Percentiles rank a stretch among this genome's conserved stretches.
Evolutionary conservation across 1,140 invertebrate species (phyloP).

Genomic region (Lithobius niger): DNA sequence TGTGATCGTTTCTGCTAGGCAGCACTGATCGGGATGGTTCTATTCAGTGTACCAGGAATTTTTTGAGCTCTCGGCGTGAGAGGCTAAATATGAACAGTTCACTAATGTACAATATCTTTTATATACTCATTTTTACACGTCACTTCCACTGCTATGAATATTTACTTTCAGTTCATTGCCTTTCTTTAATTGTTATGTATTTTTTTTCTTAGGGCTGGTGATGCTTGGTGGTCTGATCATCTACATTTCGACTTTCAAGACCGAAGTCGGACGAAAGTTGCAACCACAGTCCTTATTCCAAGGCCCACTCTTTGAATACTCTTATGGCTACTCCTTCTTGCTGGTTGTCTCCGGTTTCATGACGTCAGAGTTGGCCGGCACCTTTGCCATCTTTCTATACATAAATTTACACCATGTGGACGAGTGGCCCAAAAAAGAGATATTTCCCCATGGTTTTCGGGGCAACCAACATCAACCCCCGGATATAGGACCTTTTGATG

Average conservation of each 20-base stretch:
- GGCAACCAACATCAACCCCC: too few relatives aligned
- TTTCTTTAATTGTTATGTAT: too few relatives aligned
- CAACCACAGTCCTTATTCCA: conserved; percentile 58
- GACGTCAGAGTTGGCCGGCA: conserved; percentile 64
- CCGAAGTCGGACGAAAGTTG: conserved; percentile 72
- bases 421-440: background rate
- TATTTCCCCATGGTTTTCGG: too few relatives aligned
- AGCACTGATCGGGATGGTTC: too few relatives aligned
- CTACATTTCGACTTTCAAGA: conserved; percentile 83
- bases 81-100: too few relatives aligned
- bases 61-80: too few relatives aligned
- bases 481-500: conserved; percentile 4
- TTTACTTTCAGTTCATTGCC: background rate
- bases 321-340: conserved; percentile 72
- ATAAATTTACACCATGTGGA: conserved; percentile 42
- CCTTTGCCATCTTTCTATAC: conserved; percentile 71
- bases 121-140: too few relatives aligned
- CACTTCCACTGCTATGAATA: too few relatives aligned
- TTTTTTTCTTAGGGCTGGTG: conserved; percentile 50
- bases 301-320: conserved; percentile 64
- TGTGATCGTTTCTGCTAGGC: too few relatives aligned
- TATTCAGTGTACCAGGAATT: too few relatives aligned
- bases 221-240: conserved; percentile 79
- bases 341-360: conserved; percentile 71
- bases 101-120: too few relatives aligned